Base-by-base conservation (phyloP, 1,140 invertebrate genomes). In the Conus ventricosus region DNA sequence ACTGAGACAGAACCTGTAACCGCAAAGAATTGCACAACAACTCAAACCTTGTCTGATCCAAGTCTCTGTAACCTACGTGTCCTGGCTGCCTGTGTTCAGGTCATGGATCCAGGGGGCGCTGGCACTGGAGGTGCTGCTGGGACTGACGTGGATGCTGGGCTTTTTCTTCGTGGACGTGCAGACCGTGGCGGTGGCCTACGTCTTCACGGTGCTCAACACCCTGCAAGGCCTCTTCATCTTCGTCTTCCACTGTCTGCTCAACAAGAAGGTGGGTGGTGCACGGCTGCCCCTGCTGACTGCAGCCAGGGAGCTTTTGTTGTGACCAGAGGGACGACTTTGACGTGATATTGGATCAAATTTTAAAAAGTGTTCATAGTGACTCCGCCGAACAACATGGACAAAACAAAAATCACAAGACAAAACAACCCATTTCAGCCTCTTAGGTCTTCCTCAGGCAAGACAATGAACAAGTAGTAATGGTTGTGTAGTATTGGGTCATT, bases 81-180 rank as follows among this genome's bases (percentile, higher is more conserved):
- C 8, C 57, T 39, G 39, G 39, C 57, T 60, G 57, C 15, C 8
- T 60, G 57, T 60, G 57, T 15, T 5, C 89, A 94, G 94, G 60
- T 91, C 92, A 23, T 94, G 93, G 95, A 94, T 96, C 39, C 95
- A 96, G 82, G 96, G 96, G 23, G 95, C 96, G 0, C 90, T 96
- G 7, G 95, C 96, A 0, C 93, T 96, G 20, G 96, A 96, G 92
- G 94, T 96, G 20, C 92, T 96, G 23, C 93, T 96, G 8, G 96
- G 96, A 27, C 92, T 96, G 23, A 96, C 96, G 0, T 96, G 96
- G 96, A 93, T 96, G 0, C 94, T 96, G 85, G 96, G 96, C n/a
- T 95, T 95, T 63, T 94, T 96, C 87, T 95, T 95, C 75, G 93
- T 96, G 51, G 96, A 94, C 87, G 91, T 95, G 54, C 92, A 91